Conservation (phyloP, 2,888 invertebrate species). For the Crematogaster levior region DNA sequence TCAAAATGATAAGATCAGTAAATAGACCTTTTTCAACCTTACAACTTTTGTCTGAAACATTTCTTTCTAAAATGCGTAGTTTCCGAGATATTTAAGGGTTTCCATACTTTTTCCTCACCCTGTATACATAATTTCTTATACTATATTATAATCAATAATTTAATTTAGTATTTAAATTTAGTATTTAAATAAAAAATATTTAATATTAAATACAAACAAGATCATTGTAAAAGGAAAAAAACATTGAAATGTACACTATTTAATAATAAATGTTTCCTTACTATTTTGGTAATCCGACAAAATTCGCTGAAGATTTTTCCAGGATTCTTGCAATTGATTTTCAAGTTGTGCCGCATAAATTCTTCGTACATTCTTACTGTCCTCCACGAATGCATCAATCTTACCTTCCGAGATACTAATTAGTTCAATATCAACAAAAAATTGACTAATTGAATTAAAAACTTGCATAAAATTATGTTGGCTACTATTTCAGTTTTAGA, state of each 20-base stretch:
- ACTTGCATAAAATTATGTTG: background rate
- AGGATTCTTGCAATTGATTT: constrained; percentile 62
- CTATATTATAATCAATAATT: background rate
- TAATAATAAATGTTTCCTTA: constrained; percentile 32
- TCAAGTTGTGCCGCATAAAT: constrained; percentile 61
- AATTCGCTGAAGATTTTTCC: constrained; percentile 65
- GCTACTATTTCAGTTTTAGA: background rate
- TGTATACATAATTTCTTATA: no score
- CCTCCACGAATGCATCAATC: constrained; percentile 78
- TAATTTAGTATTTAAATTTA: background rate
- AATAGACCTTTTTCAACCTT: no score
- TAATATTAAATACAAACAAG: background rate
- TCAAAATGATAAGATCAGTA: no score
- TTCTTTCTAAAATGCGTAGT: no score
- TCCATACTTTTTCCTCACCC: no score
- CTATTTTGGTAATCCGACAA: constrained; percentile 70
- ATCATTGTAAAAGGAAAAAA: background rate
- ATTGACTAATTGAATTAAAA: background rate
- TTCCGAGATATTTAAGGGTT: no score
- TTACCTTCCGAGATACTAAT: constrained; percentile 65
- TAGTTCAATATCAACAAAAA: background rate
- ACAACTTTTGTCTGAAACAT: no score
- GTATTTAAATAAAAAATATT: background rate
- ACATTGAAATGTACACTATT: background rate
- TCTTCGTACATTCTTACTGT: constrained; percentile 76